phyloP scores from a whole-genome alignment of 1,140 invertebrate genomes.

The Procambarus clarkii region DNA sequence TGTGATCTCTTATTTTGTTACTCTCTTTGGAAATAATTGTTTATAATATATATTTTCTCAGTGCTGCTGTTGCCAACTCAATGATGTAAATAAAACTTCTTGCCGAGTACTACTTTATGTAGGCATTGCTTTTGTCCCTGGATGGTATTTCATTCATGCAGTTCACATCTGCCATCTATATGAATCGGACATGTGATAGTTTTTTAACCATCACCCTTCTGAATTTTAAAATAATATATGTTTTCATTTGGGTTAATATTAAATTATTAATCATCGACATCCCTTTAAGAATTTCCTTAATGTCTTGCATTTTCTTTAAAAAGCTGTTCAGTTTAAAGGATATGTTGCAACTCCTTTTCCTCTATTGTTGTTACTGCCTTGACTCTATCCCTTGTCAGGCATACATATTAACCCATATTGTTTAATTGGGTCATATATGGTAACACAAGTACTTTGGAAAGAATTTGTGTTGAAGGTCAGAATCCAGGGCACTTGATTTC shows the following conservation, averaged over 20 bases:
- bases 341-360: background rate
- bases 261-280: background rate
- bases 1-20: background rate
- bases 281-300: background rate
- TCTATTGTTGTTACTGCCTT: background rate
- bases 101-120: background rate
- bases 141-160: background rate
- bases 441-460: background rate
- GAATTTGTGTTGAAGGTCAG: background rate
- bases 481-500: background rate
- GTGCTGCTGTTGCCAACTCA: background rate
- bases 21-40: background rate
- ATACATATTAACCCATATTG: background rate
- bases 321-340: background rate
- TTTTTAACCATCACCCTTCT: background rate
- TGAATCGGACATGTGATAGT: background rate
- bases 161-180: background rate
- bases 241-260: background rate
- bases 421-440: background rate
- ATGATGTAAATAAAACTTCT: background rate
- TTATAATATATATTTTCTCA: background rate
- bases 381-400: background rate
- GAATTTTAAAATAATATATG: background rate
- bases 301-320: background rate
- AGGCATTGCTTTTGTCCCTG: background rate